phyloP scores from a whole-genome alignment of 2,888 invertebrate species.

The Alcis repandata region DNA sequence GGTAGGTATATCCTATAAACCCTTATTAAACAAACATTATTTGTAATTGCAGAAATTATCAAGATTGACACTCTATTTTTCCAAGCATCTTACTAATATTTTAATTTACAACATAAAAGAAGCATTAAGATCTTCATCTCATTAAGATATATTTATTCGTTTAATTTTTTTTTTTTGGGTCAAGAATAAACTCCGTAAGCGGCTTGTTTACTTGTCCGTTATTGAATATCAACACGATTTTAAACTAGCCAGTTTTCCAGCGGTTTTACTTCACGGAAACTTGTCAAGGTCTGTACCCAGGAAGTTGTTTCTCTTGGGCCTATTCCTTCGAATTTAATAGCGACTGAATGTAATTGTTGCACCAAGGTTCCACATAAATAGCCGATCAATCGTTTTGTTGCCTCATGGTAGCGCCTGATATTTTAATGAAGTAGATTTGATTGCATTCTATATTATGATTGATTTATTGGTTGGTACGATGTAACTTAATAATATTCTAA shows the following conservation, averaged over 20 bases:
- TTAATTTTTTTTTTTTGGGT: too few species aligned
- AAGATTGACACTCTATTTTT: too few species aligned
- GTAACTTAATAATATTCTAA: too few species aligned
- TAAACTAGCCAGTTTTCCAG: conserved; percentile 7
- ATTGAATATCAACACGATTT: too few species aligned
- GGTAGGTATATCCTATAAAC: too few species aligned
- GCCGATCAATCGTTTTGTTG: conserved; percentile 23
- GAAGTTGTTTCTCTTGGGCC: conserved; percentile 33
- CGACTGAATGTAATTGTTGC: conserved; percentile 36
- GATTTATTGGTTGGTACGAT: not conserved
- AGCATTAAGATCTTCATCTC: too few species aligned
- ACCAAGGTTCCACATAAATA: conserved; percentile 36
- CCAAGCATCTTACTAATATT: too few species aligned
- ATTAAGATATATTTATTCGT: too few species aligned
- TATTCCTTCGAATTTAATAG: conserved; percentile 31
- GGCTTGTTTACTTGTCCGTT: too few species aligned
- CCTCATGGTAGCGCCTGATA: not conserved
- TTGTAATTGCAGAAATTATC: too few species aligned
- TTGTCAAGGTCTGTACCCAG: conserved; percentile 35
- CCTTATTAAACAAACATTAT: too few species aligned
- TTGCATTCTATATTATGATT: not conserved
- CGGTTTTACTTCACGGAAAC: conserved; percentile 23
- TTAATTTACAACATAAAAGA: too few species aligned
- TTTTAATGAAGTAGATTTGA: conserved; percentile 2
- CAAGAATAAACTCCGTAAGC: not conserved